Evolutionary conservation across 2,888 invertebrate genomes (phyloP).

Genomic region (Yponomeuta malinellus): DNA sequence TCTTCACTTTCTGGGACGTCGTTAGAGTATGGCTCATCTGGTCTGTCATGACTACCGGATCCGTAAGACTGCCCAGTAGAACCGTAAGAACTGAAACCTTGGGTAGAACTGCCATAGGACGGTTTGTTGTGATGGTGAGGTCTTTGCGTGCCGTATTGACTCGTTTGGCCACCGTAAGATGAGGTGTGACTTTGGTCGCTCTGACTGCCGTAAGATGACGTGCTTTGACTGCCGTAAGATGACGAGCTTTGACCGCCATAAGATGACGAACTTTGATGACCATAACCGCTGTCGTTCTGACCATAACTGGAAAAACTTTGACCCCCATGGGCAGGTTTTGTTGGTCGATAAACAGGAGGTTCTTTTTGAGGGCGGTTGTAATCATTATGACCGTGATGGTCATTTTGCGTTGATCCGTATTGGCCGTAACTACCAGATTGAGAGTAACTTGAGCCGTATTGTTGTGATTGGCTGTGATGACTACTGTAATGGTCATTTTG

Average conservation of each 20-base stretch:
- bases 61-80: slow-evolving; percentile 22
- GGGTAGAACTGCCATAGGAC: slow-evolving; percentile 17
- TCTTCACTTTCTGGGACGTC: slow-evolving; percentile 2
- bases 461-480: slow-evolving; percentile 20
- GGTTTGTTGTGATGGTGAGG: slow-evolving; percentile 20
- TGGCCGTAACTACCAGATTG: slow-evolving; percentile 12
- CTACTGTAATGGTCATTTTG: slow-evolving; percentile 21
- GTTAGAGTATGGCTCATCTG: neutral
- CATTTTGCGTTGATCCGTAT: slow-evolving; percentile 6
- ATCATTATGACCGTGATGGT: slow-evolving; percentile 18
- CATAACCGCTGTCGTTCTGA: slow-evolving; percentile 20
- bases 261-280: slow-evolving; percentile 13
- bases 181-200: neutral
- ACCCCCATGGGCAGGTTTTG: slow-evolving; percentile 17
- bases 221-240: neutral
- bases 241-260: slow-evolving; percentile 10
- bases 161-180: slow-evolving; percentile 8
- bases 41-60: slow-evolving; percentile 9
- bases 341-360: slow-evolving; percentile 22
- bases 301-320: slow-evolving; percentile 4
- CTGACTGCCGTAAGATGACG: neutral
- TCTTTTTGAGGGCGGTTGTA: slow-evolving; percentile 26
- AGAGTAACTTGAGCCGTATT: slow-evolving; percentile 24
- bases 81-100: slow-evolving; percentile 23
- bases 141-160: slow-evolving; percentile 18